Base-by-base conservation (phyloP, 2,797 vertebrate genomes). In the Hoplostethus mediterraneus region DNA sequence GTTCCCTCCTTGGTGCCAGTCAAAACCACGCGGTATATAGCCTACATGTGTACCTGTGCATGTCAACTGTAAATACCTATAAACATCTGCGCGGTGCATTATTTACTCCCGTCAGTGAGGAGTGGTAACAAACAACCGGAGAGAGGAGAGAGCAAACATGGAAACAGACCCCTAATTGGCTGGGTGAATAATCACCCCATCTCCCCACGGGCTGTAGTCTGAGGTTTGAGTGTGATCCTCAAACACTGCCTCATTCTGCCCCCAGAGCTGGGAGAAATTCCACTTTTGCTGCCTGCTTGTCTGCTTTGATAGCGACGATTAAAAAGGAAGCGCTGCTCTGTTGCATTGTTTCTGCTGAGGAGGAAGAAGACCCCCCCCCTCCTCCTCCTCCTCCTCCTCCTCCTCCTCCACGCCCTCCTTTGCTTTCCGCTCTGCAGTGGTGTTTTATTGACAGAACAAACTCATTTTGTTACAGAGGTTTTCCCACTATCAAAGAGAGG, bases 231-330 rank as follows among this genome's bases (percentile, higher is more conserved):
- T 73, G 65, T 83, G 90, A 89, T 88, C 82, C 89, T 91, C 83
- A 85, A 88, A 90, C 75, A 11, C 70, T 30, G 80, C 70, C 81
- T 83, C 77, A 49, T 79, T 88, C 82, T 78, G 79, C 86, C 86
- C 86, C 87, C 71, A 58, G 75, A 91, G 90, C 71, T 25, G 73
- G 72, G 85, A 68, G 91, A 21, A 81, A 86, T 71, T 86, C 73
- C 4, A 55, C 87, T 87, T 90, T 91, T 76, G 89, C 89, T 78
- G 65, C 75, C 82, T 87, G 80, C 86, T 87, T 89, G 90, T 93
- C 85, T 80, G 82, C 93, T 94, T 94, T 94, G 92, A 93, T 92
- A 92, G 85, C 7, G 76, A 91, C 93, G 92, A 94, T 94, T 94
- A 93, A 90, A 94, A 93, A 84, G 84, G 84, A 90, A 90, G 86